phyloP scores from a whole-genome alignment of 2,888 invertebrate species.

The Drosophila kambysellisi region DNA sequence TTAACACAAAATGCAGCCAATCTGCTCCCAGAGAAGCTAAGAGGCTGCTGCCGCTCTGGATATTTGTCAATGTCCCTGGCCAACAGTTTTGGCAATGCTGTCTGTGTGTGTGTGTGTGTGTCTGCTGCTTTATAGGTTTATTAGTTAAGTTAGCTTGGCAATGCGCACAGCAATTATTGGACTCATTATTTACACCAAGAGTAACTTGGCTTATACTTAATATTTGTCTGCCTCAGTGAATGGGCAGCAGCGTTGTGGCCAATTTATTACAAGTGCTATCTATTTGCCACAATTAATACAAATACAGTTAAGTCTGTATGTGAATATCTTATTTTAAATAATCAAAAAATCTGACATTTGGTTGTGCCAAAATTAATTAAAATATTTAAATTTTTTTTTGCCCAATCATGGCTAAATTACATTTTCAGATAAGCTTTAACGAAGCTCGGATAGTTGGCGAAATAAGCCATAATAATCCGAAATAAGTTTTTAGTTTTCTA shows the following conservation, averaged over 20 bases:
- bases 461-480: constrained; percentile 1
- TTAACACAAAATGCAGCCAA: constrained; percentile 77
- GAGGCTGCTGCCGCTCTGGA: constrained; percentile 50
- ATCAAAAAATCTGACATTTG: background rate
- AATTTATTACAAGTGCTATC: background rate
- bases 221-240: constrained; percentile 31
- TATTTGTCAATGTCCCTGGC: constrained; percentile 69
- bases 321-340: background rate
- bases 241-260: constrained; percentile 8
- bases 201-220: constrained; percentile 42
- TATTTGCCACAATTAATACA: background rate
- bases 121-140: constrained; percentile 49
- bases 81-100: constrained; percentile 52
- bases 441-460: too few species aligned
- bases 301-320: background rate
- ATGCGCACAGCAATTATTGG: constrained; percentile 40
- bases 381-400: background rate
- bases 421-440: background rate
- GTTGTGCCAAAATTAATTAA: background rate
- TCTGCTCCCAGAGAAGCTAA: constrained; percentile 34
- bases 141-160: constrained; percentile 54
- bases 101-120: constrained; percentile 6
- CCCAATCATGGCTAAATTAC: background rate
- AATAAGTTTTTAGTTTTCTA: constrained; percentile 25
- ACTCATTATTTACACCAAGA: constrained; percentile 46